Conservation (phyloP, 1,140 invertebrate species). For the Psix sp. region DNA sequence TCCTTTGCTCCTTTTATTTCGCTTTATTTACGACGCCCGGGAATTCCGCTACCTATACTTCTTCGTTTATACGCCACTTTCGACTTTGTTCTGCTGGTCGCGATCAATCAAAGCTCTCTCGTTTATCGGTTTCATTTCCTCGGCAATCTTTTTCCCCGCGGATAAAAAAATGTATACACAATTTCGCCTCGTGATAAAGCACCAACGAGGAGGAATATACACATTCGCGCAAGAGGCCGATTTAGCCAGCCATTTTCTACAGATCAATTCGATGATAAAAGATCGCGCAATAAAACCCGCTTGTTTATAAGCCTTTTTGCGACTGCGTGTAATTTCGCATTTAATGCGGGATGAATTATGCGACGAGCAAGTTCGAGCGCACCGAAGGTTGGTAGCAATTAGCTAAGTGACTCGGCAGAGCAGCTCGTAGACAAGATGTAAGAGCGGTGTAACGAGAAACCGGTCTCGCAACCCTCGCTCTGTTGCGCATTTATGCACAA, state of each 20-base stretch:
- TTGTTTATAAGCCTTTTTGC: conserved; percentile 55
- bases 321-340: conserved; percentile 44
- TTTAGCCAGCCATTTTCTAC: not conserved
- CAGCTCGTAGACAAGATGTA: conserved; percentile 72
- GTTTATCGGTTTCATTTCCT: too few relatives aligned
- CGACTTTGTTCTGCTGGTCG: conserved; percentile 8
- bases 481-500: conserved; percentile 38
- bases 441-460: conserved; percentile 72
- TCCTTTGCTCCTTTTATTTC: conserved; percentile 1
- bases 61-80: conserved; percentile 13
- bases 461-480: conserved; percentile 64
- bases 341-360: conserved; percentile 58
- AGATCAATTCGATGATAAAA: conserved; percentile 41
- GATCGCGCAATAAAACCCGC: conserved; percentile 30
- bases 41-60: conserved; percentile 14
- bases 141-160: too few relatives aligned
- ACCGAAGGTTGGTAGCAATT: conserved; percentile 66
- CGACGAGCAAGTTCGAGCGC: conserved; percentile 48
- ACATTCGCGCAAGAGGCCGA: too few relatives aligned
- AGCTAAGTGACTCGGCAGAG: conserved; percentile 68
- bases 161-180: too few relatives aligned
- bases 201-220: too few relatives aligned
- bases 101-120: too few relatives aligned
- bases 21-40: conserved; percentile 18
- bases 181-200: too few relatives aligned